Evolutionary conservation across 2,113 vertebrate species (phyloP).

Genomic region (Lepus americanus): DNA sequence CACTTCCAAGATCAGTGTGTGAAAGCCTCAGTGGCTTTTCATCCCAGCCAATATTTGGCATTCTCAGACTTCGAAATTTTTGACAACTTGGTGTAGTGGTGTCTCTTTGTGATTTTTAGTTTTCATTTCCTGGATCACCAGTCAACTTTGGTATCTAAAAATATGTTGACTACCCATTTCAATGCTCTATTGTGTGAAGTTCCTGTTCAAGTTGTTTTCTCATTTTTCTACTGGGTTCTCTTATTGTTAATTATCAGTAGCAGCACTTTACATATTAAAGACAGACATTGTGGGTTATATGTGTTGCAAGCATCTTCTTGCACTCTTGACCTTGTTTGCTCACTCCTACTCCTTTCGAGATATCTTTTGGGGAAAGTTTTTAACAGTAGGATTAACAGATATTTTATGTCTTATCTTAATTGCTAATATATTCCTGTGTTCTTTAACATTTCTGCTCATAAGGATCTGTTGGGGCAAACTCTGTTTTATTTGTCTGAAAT

Average conservation of each 20-base stretch:
- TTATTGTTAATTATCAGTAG: not conserved
- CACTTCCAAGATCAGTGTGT: fast-evolving
- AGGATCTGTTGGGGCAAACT: not conserved
- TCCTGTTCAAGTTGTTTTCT: not conserved
- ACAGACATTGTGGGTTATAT: not conserved
- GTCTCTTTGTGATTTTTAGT: not conserved
- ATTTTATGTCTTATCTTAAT: slow-evolving; percentile 8
- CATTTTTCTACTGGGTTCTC: not conserved
- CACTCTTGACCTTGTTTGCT: not conserved
- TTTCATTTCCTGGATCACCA: not conserved
- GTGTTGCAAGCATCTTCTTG: not conserved
- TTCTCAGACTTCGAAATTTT: not conserved
- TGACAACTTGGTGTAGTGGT: not conserved
- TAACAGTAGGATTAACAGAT: not conserved
- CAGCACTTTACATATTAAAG: not conserved
- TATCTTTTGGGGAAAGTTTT: not conserved
- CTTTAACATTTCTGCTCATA: not conserved
- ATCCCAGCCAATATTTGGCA: not conserved
- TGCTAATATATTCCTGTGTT: not conserved
- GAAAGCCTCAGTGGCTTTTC: not conserved
- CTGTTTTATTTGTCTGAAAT: not conserved
- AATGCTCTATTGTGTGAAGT: not conserved
- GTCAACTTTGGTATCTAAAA: not conserved
- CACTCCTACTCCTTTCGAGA: not conserved
- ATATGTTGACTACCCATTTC: not conserved